phyloP scores from a whole-genome alignment of 2,113 vertebrate genomes.

The Cyanocitta stelleri region DNA sequence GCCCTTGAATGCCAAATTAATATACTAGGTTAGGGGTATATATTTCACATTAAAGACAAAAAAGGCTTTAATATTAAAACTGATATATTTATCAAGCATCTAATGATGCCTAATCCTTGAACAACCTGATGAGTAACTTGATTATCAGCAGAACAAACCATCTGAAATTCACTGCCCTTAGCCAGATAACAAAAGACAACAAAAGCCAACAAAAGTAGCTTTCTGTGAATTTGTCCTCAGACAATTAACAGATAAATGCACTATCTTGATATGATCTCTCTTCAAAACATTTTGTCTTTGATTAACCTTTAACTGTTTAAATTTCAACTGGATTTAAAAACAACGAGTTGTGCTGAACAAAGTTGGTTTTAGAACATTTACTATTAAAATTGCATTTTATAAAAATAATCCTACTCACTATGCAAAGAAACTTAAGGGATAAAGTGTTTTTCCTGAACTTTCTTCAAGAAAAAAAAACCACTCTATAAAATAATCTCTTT shows the following conservation, averaged over 20 bases:
- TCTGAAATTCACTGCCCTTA: slow-evolving; percentile 21
- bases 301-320: slow-evolving; percentile 55
- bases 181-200: slow-evolving; percentile 28
- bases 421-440: neutral
- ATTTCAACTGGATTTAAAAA: slow-evolving; percentile 16
- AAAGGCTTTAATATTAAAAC: neutral
- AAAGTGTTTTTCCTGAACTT: neutral
- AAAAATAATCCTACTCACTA: neutral
- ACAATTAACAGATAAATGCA: slow-evolving; percentile 53
- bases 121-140: slow-evolving; percentile 18
- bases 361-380: neutral
- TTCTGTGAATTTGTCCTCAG: slow-evolving; percentile 16
- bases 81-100: slow-evolving; percentile 3
- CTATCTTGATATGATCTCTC: neutral
- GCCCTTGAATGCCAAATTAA: neutral
- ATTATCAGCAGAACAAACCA: slow-evolving; percentile 44
- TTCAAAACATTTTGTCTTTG: slow-evolving; percentile 43
- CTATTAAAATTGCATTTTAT: neutral
- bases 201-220: slow-evolving; percentile 21
- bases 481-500: slow-evolving; percentile 27
- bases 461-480: neutral
- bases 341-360: neutral
- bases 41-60: neutral
- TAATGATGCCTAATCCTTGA: slow-evolving; percentile 33
- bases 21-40: neutral